Base-by-base conservation (phyloP, 2,797 vertebrate species). In the Decapterus maruadsi region DNA sequence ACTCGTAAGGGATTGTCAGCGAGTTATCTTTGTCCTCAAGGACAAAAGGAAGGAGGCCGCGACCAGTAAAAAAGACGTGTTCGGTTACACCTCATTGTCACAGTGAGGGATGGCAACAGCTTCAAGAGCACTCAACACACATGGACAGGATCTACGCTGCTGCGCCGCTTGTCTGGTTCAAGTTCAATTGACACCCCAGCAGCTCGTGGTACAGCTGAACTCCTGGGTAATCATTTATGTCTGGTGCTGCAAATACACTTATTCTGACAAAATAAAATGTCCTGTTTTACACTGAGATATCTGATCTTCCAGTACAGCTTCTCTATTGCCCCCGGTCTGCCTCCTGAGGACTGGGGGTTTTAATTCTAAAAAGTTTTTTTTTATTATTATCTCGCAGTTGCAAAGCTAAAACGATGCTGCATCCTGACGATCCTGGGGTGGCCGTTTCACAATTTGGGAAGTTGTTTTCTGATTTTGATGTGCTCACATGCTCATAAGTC, bases 11-110 rank as follows among this genome's bases (percentile, higher is more conserved):
- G 17, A 48, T 17, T 19, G 65, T 40, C 40, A 76, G 16, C 4
- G 6, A 46, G 59, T 63, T 69, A 62, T 76, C 58, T 76, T 76
- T 76, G 74, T 69, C 50, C 59, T 48, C 42, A 63, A 76, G 51
- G 73, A 76, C 65, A 50, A 46, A 55, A n/a, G 20, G 42, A 56
- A 34, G 8, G 54, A 56, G 46, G 19, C 42, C 13, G 19, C 1
- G 17, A 48, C 17, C 46, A 48, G 46, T 6, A 48, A 19, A 8
- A 48, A 48, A 48, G 46, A 50, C 46, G n/a, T 8, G 46, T 50
- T 7, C 3, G 46, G 42, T 57, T 31, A 42, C 19, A 4, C 48
- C 51, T 68, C 58, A 7, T 22, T 40, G 74, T 62, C 57, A 68
- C 6, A 0, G 6, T 46, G 57, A 76, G 56, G 42, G 34, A 42